A percentile compares a stretch with the other conserved stretches of the same genome.
phyloP scores from a whole-genome alignment of 2,113 vertebrate species.

The Rhadina sibilatrix region DNA sequence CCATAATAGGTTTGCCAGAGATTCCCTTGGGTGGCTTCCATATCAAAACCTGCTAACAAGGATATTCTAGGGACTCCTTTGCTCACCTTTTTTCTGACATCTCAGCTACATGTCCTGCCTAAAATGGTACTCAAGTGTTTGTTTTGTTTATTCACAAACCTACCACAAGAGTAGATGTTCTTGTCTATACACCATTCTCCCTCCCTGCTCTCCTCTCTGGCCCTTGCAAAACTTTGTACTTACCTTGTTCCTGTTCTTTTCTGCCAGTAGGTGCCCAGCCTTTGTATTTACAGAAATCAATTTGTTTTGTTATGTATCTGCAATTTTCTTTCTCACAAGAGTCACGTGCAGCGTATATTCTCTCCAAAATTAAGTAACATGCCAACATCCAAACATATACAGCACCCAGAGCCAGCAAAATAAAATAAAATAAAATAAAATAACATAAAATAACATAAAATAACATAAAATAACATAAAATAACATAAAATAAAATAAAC shows the following conservation, averaged over 20 bases:
- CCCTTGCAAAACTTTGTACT: background rate
- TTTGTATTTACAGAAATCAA: background rate
- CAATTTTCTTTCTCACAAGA: conserved; percentile 8
- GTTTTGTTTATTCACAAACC: background rate
- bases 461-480: background rate
- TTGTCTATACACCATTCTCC: background rate
- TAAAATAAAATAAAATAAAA: background rate
- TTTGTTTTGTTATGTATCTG: background rate
- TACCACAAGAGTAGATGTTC: background rate
- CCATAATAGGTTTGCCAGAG: background rate
- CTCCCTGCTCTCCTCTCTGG: background rate
- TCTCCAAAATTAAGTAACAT: background rate
- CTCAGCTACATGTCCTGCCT: background rate
- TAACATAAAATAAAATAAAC: too few relatives aligned
- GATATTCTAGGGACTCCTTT: background rate
- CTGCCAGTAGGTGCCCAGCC: background rate
- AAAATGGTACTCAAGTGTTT: background rate
- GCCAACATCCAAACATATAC: background rate
- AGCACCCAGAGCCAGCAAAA: background rate
- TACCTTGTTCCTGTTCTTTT: background rate
- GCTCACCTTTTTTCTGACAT: background rate
- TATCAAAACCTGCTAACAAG: background rate
- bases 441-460: background rate
- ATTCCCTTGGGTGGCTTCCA: background rate
- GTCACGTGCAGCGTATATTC: background rate